A percentile compares a stretch with the other conserved stretches of the same genome.
These are phyloP conservation scores for Puffinus mauretanicus DNA, from an alignment of 2,113 vertebrate species.

Conservation along the genomic window DNA sequence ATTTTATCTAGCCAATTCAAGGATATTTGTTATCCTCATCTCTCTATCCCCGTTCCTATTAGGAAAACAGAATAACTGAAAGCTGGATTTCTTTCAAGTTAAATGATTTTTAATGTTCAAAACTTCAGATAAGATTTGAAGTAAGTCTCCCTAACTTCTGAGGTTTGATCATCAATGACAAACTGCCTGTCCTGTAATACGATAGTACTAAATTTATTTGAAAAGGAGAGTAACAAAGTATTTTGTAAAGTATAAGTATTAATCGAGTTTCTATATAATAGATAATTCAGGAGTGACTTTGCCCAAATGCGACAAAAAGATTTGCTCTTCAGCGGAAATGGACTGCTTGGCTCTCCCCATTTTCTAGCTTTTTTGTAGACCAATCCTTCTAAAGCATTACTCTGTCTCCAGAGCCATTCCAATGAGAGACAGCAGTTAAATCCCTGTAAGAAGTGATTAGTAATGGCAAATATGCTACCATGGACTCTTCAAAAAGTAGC, in stretches of 20 bases:
- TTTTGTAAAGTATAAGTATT: background rate
- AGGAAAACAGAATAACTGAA: background rate
- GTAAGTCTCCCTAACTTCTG: background rate
- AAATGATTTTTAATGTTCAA: background rate
- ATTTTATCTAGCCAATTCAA: background rate
- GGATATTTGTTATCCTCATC: background rate
- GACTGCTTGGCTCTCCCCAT: background rate
- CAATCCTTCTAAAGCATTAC: background rate
- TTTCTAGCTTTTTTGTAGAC: background rate
- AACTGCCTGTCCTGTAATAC: background rate
- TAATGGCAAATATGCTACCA: background rate
- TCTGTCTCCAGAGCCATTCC: background rate
- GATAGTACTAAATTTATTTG: background rate
- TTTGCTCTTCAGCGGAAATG: background rate
- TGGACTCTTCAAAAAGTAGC: background rate
- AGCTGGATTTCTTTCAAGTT: background rate
- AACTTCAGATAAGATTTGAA: background rate
- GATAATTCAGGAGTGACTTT: background rate
- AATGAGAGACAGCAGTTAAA: background rate
- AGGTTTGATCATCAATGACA: background rate
- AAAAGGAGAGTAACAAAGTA: background rate
- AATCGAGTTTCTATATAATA: background rate
- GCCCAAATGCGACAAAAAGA: background rate
- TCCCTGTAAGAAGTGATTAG: background rate
- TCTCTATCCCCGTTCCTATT: background rate